Evolutionary conservation across 2,113 vertebrate species (phyloP).

Genomic region (Nerophis lumbriciformis): DNA sequence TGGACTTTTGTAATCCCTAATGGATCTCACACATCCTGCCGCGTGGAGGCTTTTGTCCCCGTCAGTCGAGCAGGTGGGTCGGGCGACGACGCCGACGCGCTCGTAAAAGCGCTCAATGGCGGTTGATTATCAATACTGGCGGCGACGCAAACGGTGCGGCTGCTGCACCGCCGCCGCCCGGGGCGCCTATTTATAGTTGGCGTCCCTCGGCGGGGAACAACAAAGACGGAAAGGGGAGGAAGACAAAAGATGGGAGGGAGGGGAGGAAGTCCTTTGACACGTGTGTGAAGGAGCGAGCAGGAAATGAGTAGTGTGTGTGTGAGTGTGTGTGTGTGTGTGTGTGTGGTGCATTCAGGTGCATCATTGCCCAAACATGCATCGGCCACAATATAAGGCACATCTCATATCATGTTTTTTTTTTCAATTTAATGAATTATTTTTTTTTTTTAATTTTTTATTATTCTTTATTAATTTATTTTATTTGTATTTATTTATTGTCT

Average conservation of each 20-base stretch:
- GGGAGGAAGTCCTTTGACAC: slow-evolving; percentile 58
- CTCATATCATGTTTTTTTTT: too few relatives aligned
- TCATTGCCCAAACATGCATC: too few relatives aligned
- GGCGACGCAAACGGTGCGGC: slow-evolving; percentile 52
- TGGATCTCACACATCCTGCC: too few relatives aligned
- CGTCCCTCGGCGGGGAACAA: slow-evolving; percentile 42
- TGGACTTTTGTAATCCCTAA: too few relatives aligned
- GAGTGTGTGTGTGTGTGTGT: slow-evolving; percentile 25
- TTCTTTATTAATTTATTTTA: too few relatives aligned
- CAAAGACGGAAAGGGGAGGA: slow-evolving; percentile 44
- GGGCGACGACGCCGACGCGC: slow-evolving; percentile 31
- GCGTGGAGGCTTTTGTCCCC: too few relatives aligned
- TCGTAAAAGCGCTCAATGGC: slow-evolving; percentile 62
- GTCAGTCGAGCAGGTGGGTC: slow-evolving; percentile 58
- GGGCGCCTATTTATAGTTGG: slow-evolving; percentile 53
- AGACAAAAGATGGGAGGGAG: slow-evolving; percentile 52
- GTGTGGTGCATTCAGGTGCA: slow-evolving; percentile 26
- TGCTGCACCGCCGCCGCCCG: slow-evolving; percentile 1
- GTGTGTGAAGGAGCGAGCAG: slow-evolving; percentile 32
- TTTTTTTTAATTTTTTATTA: too few relatives aligned
- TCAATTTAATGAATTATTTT: too few relatives aligned
- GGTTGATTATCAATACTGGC: slow-evolving; percentile 66
- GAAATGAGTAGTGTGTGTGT: slow-evolving; percentile 39
- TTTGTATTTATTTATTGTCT: too few relatives aligned
- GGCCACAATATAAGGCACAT: background rate